Conservation (phyloP, 2,113 vertebrate species). For the Nesogale talazaci region DNA sequence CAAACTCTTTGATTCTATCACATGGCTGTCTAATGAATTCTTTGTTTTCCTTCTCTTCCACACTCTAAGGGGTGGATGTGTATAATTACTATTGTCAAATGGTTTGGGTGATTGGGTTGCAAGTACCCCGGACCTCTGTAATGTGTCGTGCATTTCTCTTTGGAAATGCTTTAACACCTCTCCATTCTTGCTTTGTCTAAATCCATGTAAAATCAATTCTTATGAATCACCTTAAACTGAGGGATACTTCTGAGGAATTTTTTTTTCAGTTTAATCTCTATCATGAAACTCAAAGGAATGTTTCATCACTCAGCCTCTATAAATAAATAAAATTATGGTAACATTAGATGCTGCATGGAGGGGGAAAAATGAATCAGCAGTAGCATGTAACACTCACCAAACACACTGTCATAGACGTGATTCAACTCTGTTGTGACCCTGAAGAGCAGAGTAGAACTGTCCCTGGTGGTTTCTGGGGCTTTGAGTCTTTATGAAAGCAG, state of each 20-base stretch:
- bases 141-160: slow-evolving; percentile 12
- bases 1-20: slow-evolving; percentile 12
- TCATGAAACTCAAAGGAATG: slow-evolving; percentile 14
- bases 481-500: too few species aligned
- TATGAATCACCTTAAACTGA: slow-evolving; percentile 19
- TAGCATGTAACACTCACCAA: neutral
- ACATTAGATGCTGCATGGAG: slow-evolving; percentile 5
- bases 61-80: neutral
- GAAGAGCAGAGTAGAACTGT: too few species aligned
- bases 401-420: too few species aligned
- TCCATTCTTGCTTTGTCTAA: neutral
- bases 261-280: slow-evolving; percentile 30
- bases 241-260: neutral
- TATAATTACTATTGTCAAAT: neutral
- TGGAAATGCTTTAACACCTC: neutral
- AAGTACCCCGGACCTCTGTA: neutral
- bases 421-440: too few species aligned
- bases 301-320: neutral
- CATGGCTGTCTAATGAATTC: neutral
- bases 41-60: slow-evolving; percentile 51
- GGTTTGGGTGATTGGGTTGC: neutral
- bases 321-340: neutral
- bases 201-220: slow-evolving; percentile 11
- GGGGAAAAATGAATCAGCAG: neutral
- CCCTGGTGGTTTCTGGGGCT: too few species aligned